Evolutionary conservation across 2,797 vertebrate genomes (phyloP), one percentile per base, ranked within the genome.

Genomic region (Apogon hyalosoma): DNA sequence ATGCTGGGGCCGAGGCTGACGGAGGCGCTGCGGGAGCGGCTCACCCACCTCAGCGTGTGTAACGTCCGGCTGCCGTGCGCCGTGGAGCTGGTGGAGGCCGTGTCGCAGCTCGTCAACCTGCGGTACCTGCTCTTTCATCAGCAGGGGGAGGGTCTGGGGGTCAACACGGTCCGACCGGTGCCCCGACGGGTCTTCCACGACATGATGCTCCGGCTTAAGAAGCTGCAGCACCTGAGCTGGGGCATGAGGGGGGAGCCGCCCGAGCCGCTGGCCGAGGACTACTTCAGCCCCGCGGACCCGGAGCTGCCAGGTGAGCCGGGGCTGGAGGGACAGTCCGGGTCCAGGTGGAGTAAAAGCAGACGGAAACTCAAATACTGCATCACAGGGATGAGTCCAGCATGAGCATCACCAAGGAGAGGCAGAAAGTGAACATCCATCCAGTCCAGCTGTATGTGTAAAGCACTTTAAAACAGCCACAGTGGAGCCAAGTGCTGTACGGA

Each of bases 11-110:
- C 3, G 0, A n/a, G 10, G 3, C 48, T 89, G 10, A 56, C 13
- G 4, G 48, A 43, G 15, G 82, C 77, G 16, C 79, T 90, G 10
- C 73, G 1, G 9, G 54, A 72, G 14, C 53, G 71, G 3, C 64
- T 90, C 0, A 90, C 87, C 0, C 87, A 82, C 72, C 77, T 90
- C 38, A 88, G 87, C 59, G 86, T 88, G 47, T 90, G 89, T 16
- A 89, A 89, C 72, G 87, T 90, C 0, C 69, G 74, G 46, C 74
- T 90, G 67, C 73, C 79, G 4, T 80, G 69, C 75, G 75, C 83
- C 0, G 69, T 53, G 50, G 33, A 77, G 7, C 84, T 90, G n/a
- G 61, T 90, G 0, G 1, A 16, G 36, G n/a, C 72, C 0, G 82
- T 77, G 63, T 64, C 83, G 0, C 50, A 41, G 1, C 70, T 90